These are phyloP conservation scores for Apaloderma vittatum DNA, from an alignment of 2,113 vertebrate genomes.

Conservation along the genomic window DNA sequence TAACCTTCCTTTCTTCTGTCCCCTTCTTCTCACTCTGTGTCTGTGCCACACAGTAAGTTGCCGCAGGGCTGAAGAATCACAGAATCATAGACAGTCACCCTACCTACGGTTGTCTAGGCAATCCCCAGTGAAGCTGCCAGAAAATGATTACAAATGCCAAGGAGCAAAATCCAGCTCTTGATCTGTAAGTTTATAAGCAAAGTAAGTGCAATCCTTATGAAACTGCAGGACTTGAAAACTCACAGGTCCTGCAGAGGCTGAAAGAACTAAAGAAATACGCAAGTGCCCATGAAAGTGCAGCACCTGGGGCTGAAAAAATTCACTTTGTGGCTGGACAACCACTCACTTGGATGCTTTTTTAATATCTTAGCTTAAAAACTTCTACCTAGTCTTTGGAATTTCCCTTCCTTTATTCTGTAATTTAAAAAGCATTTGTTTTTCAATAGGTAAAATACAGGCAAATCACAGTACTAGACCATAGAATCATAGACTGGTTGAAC, in stretches of 20 bases:
- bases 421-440: not conserved
- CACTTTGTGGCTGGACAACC: not conserved
- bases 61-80: not conserved
- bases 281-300: not conserved
- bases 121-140: not conserved
- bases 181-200: not conserved
- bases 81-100: not conserved
- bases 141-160: not conserved
- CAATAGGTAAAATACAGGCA: not conserved
- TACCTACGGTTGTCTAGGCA: not conserved
- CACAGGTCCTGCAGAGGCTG: fast-evolving
- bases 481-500: too few species aligned
- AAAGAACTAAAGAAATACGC: not conserved
- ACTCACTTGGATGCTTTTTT: not conserved
- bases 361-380: not conserved
- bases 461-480: not conserved
- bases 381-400: not conserved
- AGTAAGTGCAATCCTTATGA: not conserved
- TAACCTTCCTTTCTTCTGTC: not conserved
- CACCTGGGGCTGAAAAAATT: not conserved
- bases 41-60: not conserved
- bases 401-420: not conserved
- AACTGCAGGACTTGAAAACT: not conserved
- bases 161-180: not conserved
- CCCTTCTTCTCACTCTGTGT: not conserved